Conservation (phyloP, 2,888 invertebrate genomes). For the Thymelicus acteon region DNA sequence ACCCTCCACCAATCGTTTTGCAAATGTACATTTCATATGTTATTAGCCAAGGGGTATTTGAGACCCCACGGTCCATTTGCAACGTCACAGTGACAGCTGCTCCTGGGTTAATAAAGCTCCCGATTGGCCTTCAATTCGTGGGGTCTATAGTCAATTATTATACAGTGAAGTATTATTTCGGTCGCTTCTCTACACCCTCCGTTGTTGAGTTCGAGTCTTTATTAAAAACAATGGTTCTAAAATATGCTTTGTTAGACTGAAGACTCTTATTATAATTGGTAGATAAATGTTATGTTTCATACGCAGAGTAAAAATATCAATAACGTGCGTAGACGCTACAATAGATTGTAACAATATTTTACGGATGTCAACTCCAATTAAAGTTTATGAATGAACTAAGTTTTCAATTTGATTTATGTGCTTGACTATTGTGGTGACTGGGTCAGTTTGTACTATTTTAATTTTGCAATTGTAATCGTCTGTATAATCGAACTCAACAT, state of each 20-base stretch:
- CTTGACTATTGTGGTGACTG: background rate
- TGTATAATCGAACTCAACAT: background rate
- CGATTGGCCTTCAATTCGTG: slow-evolving; percentile 21
- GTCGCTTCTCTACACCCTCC: slow-evolving; percentile 15
- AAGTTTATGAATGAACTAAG: background rate
- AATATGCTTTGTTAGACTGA: slow-evolving; percentile 11
- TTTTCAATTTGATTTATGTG: background rate
- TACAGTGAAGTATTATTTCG: slow-evolving; percentile 27
- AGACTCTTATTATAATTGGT: slow-evolving; percentile 6
- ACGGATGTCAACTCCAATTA: background rate
- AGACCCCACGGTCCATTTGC: slow-evolving; percentile 59
- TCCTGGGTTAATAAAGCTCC: slow-evolving; percentile 32
- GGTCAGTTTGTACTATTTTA: background rate
- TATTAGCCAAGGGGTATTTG: slow-evolving; percentile 56
- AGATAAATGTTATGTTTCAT: slow-evolving; percentile 1
- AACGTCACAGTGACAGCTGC: slow-evolving; percentile 50
- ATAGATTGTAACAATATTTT: background rate
- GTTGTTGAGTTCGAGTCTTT: slow-evolving; percentile 13
- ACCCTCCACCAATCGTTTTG: slow-evolving; percentile 33
- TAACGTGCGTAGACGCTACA: background rate
- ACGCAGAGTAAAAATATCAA: slow-evolving; percentile 1
- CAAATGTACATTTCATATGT: slow-evolving; percentile 55
- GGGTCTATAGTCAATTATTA: slow-evolving; percentile 33
- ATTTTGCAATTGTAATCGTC: background rate
- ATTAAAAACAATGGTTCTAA: slow-evolving; percentile 17